A percentile compares a stretch with the other conserved stretches of the same genome.
Evolutionary conservation across 2,888 invertebrate species (phyloP).

Genomic region (Rambutsinella grinnellia): DNA sequence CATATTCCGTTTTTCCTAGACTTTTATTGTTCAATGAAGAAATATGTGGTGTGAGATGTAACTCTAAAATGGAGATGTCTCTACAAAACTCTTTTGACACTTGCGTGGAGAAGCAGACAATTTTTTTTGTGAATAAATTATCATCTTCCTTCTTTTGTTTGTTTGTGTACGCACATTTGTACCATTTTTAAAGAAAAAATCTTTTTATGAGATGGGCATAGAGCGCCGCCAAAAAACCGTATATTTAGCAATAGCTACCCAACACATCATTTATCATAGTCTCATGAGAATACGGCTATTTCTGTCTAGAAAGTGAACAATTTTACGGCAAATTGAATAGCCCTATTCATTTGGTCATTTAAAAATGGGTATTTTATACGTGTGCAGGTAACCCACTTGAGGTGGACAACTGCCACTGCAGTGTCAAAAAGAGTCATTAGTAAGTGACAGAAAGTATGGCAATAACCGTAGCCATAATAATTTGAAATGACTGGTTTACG

Average conservation of each 20-base stretch:
- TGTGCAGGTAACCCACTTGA: too few species aligned
- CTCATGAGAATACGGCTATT: too few species aligned
- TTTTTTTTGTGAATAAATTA: constrained; percentile 41
- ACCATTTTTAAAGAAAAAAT: background rate
- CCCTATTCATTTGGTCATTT: too few species aligned
- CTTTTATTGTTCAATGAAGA: background rate
- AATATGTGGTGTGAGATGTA: background rate
- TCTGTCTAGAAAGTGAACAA: too few species aligned
- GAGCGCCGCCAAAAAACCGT: too few species aligned
- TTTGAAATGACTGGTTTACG: constrained; percentile 63
- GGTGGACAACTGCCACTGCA: constrained; percentile 29
- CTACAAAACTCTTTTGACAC: constrained; percentile 36
- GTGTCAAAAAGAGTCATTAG: constrained; percentile 51
- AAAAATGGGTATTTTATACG: too few species aligned
- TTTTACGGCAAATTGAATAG: too few species aligned
- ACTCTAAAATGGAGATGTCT: constrained; percentile 42
- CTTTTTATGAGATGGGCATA: background rate
- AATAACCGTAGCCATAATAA: constrained; percentile 63
- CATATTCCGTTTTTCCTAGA: background rate
- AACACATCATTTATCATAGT: too few species aligned
- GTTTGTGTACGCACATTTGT: too few species aligned
- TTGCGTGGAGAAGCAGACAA: constrained; percentile 25
- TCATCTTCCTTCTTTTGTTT: background rate
- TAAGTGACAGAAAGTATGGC: constrained; percentile 60
- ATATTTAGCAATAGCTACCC: too few species aligned